phyloP scores from a whole-genome alignment of 2,113 vertebrate genomes.

The Clarias gariepinus region DNA sequence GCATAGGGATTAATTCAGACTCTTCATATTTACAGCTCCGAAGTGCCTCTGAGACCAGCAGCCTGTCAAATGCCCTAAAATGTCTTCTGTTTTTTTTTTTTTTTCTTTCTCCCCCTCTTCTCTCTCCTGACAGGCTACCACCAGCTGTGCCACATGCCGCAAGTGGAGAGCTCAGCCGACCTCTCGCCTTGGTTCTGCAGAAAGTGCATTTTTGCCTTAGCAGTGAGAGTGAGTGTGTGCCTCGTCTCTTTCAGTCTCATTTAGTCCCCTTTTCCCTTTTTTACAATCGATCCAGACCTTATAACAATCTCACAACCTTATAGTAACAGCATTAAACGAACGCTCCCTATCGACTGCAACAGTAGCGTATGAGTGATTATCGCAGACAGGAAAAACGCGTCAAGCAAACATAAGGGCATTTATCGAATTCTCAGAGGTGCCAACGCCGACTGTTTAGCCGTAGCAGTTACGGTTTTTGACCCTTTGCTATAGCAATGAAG shows the following conservation, averaged over 20 bases:
- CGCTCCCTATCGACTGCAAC: neutral
- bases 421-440: neutral
- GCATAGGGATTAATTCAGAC: constrained; percentile 43
- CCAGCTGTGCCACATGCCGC: constrained; percentile 91
- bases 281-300: neutral
- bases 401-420: neutral
- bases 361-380: neutral
- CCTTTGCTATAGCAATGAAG: no score
- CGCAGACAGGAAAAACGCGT: neutral
- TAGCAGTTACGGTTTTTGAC: neutral
- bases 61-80: constrained; percentile 13
- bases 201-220: constrained; percentile 92
- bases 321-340: neutral
- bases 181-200: constrained; percentile 90
- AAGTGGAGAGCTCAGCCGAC: constrained; percentile 71
- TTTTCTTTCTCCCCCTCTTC: constrained; percentile 13
- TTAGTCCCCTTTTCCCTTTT: neutral
- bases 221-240: constrained; percentile 67
- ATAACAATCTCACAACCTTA: constrained; percentile 9
- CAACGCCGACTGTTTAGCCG: neutral
- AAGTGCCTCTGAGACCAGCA: constrained; percentile 28
- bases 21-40: constrained; percentile 45
- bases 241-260: neutral
- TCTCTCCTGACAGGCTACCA: constrained; percentile 82
- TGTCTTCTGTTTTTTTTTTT: constrained; percentile 1